These are phyloP conservation scores for Porphyrio hochstetteri DNA, from an alignment of 2,113 vertebrate species.

Conservation along the genomic window DNA sequence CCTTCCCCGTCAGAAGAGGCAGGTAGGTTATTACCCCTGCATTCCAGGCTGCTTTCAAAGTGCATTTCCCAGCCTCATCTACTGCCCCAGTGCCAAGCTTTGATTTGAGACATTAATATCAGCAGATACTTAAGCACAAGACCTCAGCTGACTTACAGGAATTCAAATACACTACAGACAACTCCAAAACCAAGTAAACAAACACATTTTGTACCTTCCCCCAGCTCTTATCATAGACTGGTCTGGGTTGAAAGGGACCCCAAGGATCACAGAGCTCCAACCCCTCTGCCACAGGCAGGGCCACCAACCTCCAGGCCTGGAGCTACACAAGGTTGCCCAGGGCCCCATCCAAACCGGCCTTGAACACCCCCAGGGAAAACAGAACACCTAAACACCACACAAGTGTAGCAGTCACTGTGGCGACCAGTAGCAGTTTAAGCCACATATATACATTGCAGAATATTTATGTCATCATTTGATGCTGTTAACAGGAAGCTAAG, in stretches of 20 bases:
- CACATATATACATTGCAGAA: accelerated
- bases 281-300: too few relatives aligned
- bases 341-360: too few relatives aligned
- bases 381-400: not conserved
- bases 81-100: not conserved
- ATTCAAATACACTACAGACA: not conserved
- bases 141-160: not conserved
- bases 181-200: not conserved
- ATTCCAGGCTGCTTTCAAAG: not conserved
- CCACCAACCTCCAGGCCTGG: too few relatives aligned
- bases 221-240: not conserved
- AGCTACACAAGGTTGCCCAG: too few relatives aligned
- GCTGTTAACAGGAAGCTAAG: not conserved
- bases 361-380: too few relatives aligned
- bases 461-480: not conserved
- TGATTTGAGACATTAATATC: not conserved
- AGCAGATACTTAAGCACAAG: not conserved
- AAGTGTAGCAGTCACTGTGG: not conserved
- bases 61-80: not conserved
- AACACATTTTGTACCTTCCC: not conserved
- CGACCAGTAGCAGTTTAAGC: not conserved
- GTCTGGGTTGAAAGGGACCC: too few relatives aligned
- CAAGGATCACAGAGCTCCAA: too few relatives aligned
- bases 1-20: not conserved
- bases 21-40: not conserved